Base-by-base conservation (phyloP, 30 jellyfish, hydroid and myxozoan genomes). In the Haliclystus octoradiatus region DNA sequence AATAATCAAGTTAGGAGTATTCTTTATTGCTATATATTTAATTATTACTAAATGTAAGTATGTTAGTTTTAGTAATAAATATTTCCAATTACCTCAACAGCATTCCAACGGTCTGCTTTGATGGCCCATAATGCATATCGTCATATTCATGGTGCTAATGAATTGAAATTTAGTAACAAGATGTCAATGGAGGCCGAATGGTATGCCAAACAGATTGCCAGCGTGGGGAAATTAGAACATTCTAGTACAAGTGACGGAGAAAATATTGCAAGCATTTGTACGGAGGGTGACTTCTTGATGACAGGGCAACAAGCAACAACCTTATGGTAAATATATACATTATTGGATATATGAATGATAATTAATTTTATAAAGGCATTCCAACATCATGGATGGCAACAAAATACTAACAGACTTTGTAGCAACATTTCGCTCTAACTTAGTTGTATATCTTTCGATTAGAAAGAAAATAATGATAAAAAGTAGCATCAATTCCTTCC, bases 261-360 rank as follows among this genome's bases (percentile, higher is more conserved):
- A 2, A 62, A 89, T 24, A 65, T 65, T 31, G 98, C 99, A 2
- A 83, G 96, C 32, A 94, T 91, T 15, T 91, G 99, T 65, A 81
- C 94, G n/a, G 75, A 78, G 32, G 91, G 78, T 31, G 77, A 82
- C 24, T 23, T 46, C 5, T 53, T 72, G 34, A 91, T 91, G 99
- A 68, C 95, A 22, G 99, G 99, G 19, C 74, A 68, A 57, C 94
- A 91, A 51, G 99, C 99, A 23, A 71, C 95, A 0, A 77, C 85
- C 15, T 68, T 91, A 9, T 91, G 99, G 99, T 91, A 68, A 52
- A n/a, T n/a, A n/a, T n/a, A n/a, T n/a, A n/a, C n/a, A n/a, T n/a
- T n/a, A n/a, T n/a, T n/a, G n/a, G n/a, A n/a, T n/a, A n/a, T n/a
- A n/a, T n/a, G n/a, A n/a, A n/a, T n/a, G n/a, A n/a, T n/a, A n/a